Conservation (phyloP, 2,113 vertebrate species). For the Cyanoramphus novaezelandiae region DNA sequence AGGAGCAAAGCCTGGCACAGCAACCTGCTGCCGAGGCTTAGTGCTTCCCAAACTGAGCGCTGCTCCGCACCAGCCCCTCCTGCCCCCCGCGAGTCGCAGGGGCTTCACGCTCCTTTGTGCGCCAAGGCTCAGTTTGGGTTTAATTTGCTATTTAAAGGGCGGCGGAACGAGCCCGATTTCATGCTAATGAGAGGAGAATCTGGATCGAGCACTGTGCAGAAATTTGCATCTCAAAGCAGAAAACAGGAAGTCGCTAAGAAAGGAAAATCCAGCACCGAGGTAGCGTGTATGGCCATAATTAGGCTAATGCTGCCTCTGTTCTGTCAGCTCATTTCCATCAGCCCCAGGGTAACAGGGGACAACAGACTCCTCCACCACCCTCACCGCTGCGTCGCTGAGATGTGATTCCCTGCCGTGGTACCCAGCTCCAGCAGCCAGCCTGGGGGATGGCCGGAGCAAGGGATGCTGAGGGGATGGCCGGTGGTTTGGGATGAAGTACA, state of each 20-base stretch:
- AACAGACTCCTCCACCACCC: background rate
- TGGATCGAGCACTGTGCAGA: slow-evolving; percentile 61
- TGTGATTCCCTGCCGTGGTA: background rate
- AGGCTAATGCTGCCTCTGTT: slow-evolving; percentile 51
- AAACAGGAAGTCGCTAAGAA: slow-evolving; percentile 64
- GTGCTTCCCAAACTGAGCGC: background rate
- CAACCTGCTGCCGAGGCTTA: background rate
- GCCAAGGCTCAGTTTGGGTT: background rate
- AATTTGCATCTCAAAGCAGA: slow-evolving; percentile 73
- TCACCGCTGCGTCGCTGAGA: background rate
- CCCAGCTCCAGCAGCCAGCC: background rate
- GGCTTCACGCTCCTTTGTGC: background rate
- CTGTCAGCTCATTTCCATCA: slow-evolving; percentile 49
- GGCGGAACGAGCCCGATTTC: slow-evolving; percentile 59
- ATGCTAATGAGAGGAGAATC: slow-evolving; percentile 69
- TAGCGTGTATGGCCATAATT: slow-evolving; percentile 34
- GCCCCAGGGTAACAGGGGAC: slow-evolving; percentile 16
- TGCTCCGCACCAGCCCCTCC: background rate
- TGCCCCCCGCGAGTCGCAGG: background rate
- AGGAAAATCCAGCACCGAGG: slow-evolving; percentile 39
- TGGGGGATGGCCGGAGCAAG: background rate
- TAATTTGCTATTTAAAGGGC: slow-evolving; percentile 42
- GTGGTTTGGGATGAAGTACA: fast-evolving
- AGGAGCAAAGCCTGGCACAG: background rate
- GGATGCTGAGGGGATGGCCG: background rate